A percentile compares a stretch with the other conserved stretches of the same genome.
Conservation (phyloP, 1,140 invertebrate species). For the Drosophila oshimai region DNA sequence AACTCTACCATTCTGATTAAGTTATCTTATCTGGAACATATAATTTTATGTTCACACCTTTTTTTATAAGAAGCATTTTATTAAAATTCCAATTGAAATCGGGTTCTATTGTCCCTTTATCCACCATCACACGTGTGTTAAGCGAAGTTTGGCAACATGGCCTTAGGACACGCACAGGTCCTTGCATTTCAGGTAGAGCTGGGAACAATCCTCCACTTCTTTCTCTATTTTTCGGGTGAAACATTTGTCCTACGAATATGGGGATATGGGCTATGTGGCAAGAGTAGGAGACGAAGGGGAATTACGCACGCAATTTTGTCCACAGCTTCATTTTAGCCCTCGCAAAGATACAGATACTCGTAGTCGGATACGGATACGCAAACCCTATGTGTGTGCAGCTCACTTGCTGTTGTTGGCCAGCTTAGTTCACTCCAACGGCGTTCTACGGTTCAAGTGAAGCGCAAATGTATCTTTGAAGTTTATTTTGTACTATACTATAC, state of each 20-base stretch:
- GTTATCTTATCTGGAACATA: no score
- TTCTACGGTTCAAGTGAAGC: slow-evolving; percentile 74
- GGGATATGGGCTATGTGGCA: background rate
- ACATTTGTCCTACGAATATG: slow-evolving; percentile 37
- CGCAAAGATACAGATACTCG: slow-evolving; percentile 10
- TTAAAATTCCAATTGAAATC: slow-evolving; percentile 3
- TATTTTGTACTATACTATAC: slow-evolving; percentile 52
- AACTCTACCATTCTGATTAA: no score
- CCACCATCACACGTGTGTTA: slow-evolving; percentile 3
- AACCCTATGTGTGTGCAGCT: slow-evolving; percentile 14
- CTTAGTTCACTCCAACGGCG: slow-evolving; percentile 72
- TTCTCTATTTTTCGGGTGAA: slow-evolving; percentile 19
- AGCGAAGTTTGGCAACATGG: slow-evolving; percentile 47
- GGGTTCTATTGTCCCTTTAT: background rate
- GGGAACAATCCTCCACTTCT: slow-evolving; percentile 1
- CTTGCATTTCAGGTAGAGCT: slow-evolving; percentile 56
- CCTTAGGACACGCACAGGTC: slow-evolving; percentile 19
- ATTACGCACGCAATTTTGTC: slow-evolving; percentile 74
- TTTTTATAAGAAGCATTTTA: background rate
- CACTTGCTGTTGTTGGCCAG: slow-evolving; percentile 48
- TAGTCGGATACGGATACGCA: slow-evolving; percentile 16
- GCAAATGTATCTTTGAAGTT: slow-evolving; percentile 80
- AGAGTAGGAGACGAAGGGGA: slow-evolving; percentile 28
- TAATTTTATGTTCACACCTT: background rate
- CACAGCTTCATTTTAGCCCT: slow-evolving; percentile 71